A percentile compares a stretch with the other conserved stretches of the same genome.
These are phyloP conservation scores for Hylaeus volcanicus DNA, from an alignment of 1,140 invertebrate species.

Conservation along the genomic window DNA sequence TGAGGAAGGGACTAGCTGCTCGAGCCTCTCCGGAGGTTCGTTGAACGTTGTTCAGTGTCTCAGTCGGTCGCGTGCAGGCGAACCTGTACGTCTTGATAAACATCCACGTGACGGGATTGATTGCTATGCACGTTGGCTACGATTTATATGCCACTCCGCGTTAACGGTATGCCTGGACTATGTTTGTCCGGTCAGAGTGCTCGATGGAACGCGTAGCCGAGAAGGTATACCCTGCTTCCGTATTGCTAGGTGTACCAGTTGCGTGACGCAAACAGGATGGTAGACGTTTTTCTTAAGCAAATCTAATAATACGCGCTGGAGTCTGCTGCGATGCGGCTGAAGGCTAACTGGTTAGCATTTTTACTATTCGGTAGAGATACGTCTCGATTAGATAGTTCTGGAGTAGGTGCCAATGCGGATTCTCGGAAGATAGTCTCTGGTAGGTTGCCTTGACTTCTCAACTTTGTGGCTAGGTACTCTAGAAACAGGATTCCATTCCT, in stretches of 20 bases:
- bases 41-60: neutral
- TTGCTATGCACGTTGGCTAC: conserved; percentile 30
- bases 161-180: conserved; percentile 31
- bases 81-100: conserved; percentile 38
- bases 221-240: neutral
- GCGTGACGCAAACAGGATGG: neutral
- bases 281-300: too few species aligned
- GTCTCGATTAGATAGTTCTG: too few species aligned
- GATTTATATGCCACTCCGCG: conserved; percentile 25
- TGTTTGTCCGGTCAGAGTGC: neutral
- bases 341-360: too few species aligned
- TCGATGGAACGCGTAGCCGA: conserved; percentile 9
- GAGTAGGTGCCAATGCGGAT: too few species aligned
- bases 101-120: conserved; percentile 33
- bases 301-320: too few species aligned
- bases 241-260: too few species aligned
- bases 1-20: conserved; percentile 1
- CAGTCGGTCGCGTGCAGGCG: conserved; percentile 32
- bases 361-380: too few species aligned
- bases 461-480: too few species aligned
- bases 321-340: too few species aligned
- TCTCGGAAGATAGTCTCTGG: too few species aligned
- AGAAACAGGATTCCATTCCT: too few species aligned
- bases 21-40: neutral
- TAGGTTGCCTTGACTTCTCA: too few species aligned